Percentiles rank a stretch among this genome's conserved stretches.
phyloP scores from a whole-genome alignment of 1,140 invertebrate genomes.

The Neodiprion virginianus region DNA sequence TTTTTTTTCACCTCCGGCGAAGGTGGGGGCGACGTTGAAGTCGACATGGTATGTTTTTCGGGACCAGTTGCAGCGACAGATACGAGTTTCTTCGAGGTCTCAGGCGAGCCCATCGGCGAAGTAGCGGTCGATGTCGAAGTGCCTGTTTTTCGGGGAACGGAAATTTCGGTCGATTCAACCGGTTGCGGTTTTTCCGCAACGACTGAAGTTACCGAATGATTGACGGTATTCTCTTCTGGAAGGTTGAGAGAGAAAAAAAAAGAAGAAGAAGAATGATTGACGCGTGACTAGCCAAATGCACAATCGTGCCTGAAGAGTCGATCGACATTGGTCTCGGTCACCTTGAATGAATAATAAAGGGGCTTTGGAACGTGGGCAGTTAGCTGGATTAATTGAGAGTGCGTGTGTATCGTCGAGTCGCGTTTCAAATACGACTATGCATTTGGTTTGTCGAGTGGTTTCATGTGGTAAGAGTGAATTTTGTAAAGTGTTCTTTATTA shows the following conservation, averaged over 20 bases:
- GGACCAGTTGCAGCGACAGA: not conserved
- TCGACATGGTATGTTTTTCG: not conserved
- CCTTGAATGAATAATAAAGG: constrained; percentile 59
- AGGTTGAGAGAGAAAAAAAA: too few species aligned
- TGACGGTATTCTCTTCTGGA: too few species aligned
- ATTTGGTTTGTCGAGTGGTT: constrained; percentile 42
- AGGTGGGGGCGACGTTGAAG: not conserved
- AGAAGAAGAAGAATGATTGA: constrained; percentile 19
- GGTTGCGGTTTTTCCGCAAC: constrained; percentile 19
- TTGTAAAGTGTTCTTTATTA: constrained; percentile 54
- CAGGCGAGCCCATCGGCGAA: constrained; percentile 28
- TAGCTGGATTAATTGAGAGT: constrained; percentile 16
- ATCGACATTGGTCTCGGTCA: constrained; percentile 14
- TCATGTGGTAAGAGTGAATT: constrained; percentile 21
- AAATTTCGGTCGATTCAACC: constrained; percentile 17
- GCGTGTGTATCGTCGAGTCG: constrained; percentile 8
- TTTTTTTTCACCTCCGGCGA: not conserved
- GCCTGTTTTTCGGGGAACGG: constrained; percentile 22
- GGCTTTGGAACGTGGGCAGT: not conserved
- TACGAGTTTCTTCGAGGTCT: constrained; percentile 10
- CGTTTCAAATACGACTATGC: constrained; percentile 56
- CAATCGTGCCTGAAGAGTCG: constrained; percentile 47
- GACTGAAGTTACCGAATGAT: constrained; percentile 21
- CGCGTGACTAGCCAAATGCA: constrained; percentile 54
- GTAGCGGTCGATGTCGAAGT: constrained; percentile 29